These are phyloP conservation scores for Holocentrus rufus DNA, from an alignment of 2,797 vertebrate genomes.

Conservation along the genomic window DNA sequence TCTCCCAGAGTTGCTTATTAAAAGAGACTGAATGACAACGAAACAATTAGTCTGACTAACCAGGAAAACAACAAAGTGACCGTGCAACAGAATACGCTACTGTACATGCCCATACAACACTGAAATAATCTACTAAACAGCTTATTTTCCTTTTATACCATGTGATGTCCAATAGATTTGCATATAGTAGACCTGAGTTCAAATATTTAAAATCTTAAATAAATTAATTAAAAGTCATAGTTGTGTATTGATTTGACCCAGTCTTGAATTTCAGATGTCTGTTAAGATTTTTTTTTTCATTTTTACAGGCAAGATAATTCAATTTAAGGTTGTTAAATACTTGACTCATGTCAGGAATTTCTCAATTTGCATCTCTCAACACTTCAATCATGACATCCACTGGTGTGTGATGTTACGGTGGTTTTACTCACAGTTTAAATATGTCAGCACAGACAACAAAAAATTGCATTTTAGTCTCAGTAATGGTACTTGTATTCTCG, in stretches of 20 bases:
- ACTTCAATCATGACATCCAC: conserved; percentile 67
- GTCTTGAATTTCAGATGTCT: conserved; percentile 29
- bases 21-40: conserved; percentile 82
- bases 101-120: conserved; percentile 77
- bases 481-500: conserved; percentile 24
- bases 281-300: conserved; percentile 10
- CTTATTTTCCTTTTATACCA: conserved; percentile 51
- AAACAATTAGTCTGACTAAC: conserved; percentile 63
- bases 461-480: conserved; percentile 27
- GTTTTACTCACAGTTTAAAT: conserved; percentile 67
- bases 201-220: conserved; percentile 76
- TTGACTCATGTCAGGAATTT: conserved; percentile 61
- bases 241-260: conserved; percentile 30
- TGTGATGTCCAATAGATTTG: conserved; percentile 69
- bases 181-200: conserved; percentile 80
- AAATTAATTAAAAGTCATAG: conserved; percentile 50
- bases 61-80: conserved; percentile 74
- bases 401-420: conserved; percentile 25
- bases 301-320: conserved; percentile 28
- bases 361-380: conserved; percentile 56
- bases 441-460: conserved; percentile 49
- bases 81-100: conserved; percentile 83
- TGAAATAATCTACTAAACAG: conserved; percentile 60
- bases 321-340: conserved; percentile 74
- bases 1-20: conserved; percentile 90